Evolutionary conservation across 2,113 vertebrate species (phyloP), one percentile per base, ranked within the genome.

Genomic region (Bettongia penicillata): DNA sequence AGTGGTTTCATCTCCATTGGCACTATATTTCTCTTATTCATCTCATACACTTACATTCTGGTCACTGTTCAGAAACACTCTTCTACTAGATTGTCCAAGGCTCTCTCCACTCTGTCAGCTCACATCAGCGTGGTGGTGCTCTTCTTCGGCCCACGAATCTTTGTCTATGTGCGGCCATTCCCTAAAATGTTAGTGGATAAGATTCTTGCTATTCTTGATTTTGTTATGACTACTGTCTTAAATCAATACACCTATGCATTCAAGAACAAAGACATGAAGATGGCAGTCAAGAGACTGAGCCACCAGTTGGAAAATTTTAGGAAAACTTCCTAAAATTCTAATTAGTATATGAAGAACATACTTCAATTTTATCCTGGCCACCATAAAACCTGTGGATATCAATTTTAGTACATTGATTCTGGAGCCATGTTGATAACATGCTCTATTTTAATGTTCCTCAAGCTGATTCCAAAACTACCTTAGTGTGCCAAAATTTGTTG

Each of bases 101-200:
- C 95, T 16, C 94, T 97, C n/a, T 95, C 97, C 26, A 97, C 96
- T 6, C 97, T 97, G 91, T 97, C 94, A 91, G 97, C 96, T 23
- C 97, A 97, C n/a, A 94, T 98, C 48, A 96, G 94, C 8, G 96
- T 96, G 11, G 96, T 97, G 6, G 96, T 90, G 12, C 55, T 97
- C 77, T 98, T 96, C 94, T 97, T 97, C 95, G 95, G 95, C 0
- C 96, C 94, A 0, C 95, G 94, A 91, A 97, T 96, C 90, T 97
- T 97, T 68, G 95, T 95, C 84, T 96, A 96, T 0, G 49, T 96
- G 51, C 95, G 95, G 94, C 95, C 97, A 93, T 96, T 97, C 47
- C 93, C 90, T 53, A 91, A 68, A 16, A 94, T 97, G 37, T 94
- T 94, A 47, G 55, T 95, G 94, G 94, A 96, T 92, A 97, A 96